Evolutionary conservation across 2,113 vertebrate species (phyloP), one percentile per base, ranked within the genome.

Genomic region (Aptenodytes patagonicus): DNA sequence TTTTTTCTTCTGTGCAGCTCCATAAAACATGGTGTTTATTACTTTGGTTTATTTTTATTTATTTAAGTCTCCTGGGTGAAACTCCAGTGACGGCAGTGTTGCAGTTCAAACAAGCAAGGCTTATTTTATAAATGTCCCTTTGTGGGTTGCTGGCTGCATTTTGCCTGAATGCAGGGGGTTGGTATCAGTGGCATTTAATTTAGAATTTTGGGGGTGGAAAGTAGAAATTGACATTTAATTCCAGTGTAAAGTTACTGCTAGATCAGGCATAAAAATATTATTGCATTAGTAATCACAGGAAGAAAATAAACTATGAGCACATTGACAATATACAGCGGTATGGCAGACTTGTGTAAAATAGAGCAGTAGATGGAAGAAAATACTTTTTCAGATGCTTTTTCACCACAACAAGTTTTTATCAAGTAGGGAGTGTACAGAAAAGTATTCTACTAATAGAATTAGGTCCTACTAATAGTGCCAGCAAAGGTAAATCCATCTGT

Each of bases 11-110:
- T 90, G 58, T 89, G 73, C 88, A 96, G 90, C 90, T 97, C 93
- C 93, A 96, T 98, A 98, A 98, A 98, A 98, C 90, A 95, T 90
- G 97, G 97, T 97, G 97, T 98, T 98, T 98, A 98, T 98, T 98
- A 95, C 98, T 97, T 96, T 70, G 89, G 97, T 98, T 98, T 98
- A 97, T 98, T 98, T 98, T 97, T 98, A 97, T 98, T 98, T 98
- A 96, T 97, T 96, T 97, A 98, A 97, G 95, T 97, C 95, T 96
- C 95, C 91, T 10, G 72, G 77, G 87, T 97, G 95, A 98, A 97
- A 97, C 83, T 95, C 85, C 91, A 92, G 92, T 95, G 96, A 97
- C 47, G 86, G 97, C 95, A 96, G 52, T 86, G 89, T 94, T 98
- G 95, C 90, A 93, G 93, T 98, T 98, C 96, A 97, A 97, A 98